Conservation (phyloP, 2,888 invertebrate species). For the Ecdyonurus torrentis region DNA sequence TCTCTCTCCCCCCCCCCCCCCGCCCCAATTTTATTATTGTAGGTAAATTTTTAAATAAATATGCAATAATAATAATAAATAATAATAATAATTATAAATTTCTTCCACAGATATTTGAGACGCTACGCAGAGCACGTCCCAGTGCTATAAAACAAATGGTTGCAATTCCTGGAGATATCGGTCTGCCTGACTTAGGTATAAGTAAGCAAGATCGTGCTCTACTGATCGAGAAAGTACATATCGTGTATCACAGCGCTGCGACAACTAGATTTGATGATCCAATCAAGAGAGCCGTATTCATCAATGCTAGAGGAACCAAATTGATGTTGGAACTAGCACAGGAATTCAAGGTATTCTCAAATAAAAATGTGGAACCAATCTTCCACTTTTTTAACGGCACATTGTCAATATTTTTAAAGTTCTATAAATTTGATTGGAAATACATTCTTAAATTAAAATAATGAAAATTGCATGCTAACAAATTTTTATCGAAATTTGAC, state of each 20-base stretch:
- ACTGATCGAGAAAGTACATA: constrained; percentile 48
- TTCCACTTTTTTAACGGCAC: no score
- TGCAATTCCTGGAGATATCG: constrained; percentile 57
- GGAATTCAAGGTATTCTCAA: constrained; percentile 37
- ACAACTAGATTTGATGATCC: constrained; percentile 74
- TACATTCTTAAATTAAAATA: no score
- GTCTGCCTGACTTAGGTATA: constrained; percentile 47
- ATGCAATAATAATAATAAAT: no score
- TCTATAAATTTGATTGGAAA: no score
- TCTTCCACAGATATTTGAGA: constrained; percentile 52
- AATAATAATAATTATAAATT: no score
- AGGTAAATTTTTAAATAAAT: no score
- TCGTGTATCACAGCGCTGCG: constrained; percentile 69
- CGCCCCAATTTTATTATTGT: no score
- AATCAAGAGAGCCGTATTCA: constrained; percentile 69
- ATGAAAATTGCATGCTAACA: no score
- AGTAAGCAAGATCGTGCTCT: constrained; percentile 43
- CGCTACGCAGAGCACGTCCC: constrained; percentile 45
- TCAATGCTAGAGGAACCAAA: constrained; percentile 86
- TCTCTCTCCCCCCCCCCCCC: no score
- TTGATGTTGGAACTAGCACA: constrained; percentile 69
- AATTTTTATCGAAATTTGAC: no score
- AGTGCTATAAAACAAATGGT: constrained; percentile 48
- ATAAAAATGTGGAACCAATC: no score
- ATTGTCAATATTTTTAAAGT: no score